Percentiles rank a stretch among this genome's conserved stretches.
Evolutionary conservation across 2,797 vertebrate genomes (phyloP).

Genomic region (Siniperca undulata): DNA sequence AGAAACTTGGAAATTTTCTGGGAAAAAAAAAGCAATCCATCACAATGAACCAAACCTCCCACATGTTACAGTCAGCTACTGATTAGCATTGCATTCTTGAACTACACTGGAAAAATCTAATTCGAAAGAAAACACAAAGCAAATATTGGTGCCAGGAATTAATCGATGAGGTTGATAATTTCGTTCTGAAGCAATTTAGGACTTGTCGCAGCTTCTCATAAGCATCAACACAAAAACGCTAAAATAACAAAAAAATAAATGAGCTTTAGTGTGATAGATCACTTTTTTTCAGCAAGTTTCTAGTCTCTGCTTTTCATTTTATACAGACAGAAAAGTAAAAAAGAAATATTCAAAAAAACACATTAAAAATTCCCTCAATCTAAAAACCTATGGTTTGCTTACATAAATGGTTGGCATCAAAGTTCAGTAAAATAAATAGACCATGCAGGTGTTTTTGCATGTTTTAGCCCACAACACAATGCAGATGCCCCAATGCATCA

Average conservation of each 20-base stretch:
- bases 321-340: not conserved
- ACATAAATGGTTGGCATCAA: not conserved
- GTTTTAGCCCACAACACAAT: not conserved
- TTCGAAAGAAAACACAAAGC: not conserved
- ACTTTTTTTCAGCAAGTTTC: not conserved
- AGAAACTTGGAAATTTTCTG: not conserved
- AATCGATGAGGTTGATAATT: not conserved
- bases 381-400: not conserved
- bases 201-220: not conserved
- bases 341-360: conserved; percentile 1
- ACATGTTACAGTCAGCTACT: not conserved
- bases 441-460: too few relatives aligned
- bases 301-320: conserved; percentile 16
- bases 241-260: not conserved
- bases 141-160: not conserved
- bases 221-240: not conserved
- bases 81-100: not conserved
- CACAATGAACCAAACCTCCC: not conserved
- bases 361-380: not conserved
- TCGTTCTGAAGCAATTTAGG: not conserved
- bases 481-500: not conserved
- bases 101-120: not conserved
- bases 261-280: conserved; percentile 28
- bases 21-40: conserved; percentile 13
- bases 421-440: not conserved